phyloP scores from a whole-genome alignment of 2,113 vertebrate genomes.

The Chloropsis hardwickii region DNA sequence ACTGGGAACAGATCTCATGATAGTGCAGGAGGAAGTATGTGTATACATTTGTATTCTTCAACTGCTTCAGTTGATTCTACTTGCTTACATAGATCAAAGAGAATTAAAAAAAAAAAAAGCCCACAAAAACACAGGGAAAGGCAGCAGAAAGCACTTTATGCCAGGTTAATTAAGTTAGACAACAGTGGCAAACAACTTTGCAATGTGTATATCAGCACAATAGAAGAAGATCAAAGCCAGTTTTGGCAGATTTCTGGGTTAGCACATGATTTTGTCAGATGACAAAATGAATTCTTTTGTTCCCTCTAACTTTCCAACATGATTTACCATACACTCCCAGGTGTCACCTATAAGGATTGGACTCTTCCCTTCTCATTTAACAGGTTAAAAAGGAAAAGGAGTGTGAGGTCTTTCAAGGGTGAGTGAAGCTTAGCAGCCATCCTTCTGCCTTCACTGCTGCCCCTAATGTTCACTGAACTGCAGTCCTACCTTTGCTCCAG shows the following conservation, averaged over 20 bases:
- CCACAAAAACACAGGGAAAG: not conserved
- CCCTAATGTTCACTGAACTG: not conserved
- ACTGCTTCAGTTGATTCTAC: not conserved
- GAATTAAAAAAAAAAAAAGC: not conserved
- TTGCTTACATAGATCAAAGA: not conserved
- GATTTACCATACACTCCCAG: not conserved
- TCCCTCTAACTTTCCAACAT: not conserved
- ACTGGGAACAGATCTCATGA: not conserved
- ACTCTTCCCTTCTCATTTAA: not conserved
- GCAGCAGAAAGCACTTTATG: not conserved
- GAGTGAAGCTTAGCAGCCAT: not conserved
- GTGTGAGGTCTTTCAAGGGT: not conserved
- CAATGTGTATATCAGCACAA: not conserved
- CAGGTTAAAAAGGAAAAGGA: not conserved
- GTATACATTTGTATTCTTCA: not conserved
- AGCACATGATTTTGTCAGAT: not conserved
- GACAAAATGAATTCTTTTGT: not conserved
- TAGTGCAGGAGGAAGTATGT: not conserved
- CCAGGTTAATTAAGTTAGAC: not conserved
- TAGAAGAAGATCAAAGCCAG: not conserved
- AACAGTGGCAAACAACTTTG: not conserved
- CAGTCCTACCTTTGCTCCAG: not conserved
- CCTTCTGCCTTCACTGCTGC: not conserved
- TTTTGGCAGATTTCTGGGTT: not conserved
- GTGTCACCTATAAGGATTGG: not conserved